Conservation (phyloP, 37 sponge, comb jelly and placozoan genomes). For the Cliona cf. orientalis region DNA sequence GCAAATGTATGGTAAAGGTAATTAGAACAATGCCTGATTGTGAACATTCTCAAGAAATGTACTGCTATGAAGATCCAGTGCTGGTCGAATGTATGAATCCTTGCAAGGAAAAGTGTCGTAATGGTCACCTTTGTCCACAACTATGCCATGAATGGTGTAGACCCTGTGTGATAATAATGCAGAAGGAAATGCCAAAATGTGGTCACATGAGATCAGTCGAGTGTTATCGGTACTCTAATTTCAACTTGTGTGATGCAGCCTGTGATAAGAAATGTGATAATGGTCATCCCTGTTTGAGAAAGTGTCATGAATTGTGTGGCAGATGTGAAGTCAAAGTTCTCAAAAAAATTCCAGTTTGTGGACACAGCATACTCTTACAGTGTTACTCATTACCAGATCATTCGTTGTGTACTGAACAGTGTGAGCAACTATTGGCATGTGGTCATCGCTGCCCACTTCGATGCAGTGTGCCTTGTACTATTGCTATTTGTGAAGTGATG, state of each 20-base stretch:
- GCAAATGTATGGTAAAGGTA: conserved; percentile 34
- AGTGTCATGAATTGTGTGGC: conserved; percentile 1
- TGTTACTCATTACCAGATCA: conserved; percentile 50
- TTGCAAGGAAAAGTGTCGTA: conserved; percentile 36
- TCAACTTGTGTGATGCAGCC: background rate
- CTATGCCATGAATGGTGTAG: conserved; percentile 38
- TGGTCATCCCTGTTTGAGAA: conserved; percentile 21
- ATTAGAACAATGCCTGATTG: conserved; percentile 47
- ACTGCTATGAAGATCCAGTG: conserved; percentile 47
- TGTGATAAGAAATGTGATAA: conserved; percentile 1
- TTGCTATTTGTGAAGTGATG: background rate
- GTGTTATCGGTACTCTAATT: conserved; percentile 27
- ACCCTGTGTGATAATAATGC: conserved; percentile 15
- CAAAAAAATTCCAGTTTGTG: conserved; percentile 41
- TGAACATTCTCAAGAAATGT: conserved; percentile 45
- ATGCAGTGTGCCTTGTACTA: background rate
- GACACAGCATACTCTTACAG: conserved; percentile 26
- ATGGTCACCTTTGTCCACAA: conserved; percentile 34
- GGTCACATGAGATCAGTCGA: conserved; percentile 15
- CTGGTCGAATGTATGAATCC: conserved; percentile 22
- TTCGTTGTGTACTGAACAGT: conserved; percentile 48
- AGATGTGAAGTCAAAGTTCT: conserved; percentile 14
- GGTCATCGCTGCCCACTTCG: conserved; percentile 13
- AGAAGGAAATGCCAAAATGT: conserved; percentile 49
- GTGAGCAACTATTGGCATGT: conserved; percentile 49